These are phyloP conservation scores for Cephus nigrinus DNA, from an alignment of 2,888 invertebrate genomes.

Conservation along the genomic window DNA sequence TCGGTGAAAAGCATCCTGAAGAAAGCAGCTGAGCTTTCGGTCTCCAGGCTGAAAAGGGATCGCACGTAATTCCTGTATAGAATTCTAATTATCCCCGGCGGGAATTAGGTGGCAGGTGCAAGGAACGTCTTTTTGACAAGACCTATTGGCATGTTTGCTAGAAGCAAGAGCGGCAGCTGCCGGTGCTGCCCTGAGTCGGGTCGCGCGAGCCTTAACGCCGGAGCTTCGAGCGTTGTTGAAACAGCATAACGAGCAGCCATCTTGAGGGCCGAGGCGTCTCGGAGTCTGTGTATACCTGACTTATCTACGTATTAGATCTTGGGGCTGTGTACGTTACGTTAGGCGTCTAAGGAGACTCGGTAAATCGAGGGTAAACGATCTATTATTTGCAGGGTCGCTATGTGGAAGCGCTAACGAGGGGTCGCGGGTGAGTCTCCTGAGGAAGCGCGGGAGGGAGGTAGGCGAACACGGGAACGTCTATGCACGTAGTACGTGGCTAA, in stretches of 20 bases:
- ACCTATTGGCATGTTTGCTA: background rate
- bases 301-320: background rate
- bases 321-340: background rate
- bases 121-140: background rate
- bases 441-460: background rate
- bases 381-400: slow-evolving; percentile 39
- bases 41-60: background rate
- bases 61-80: background rate
- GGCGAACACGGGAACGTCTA: slow-evolving; percentile 31
- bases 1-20: background rate
- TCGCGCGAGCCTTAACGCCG: background rate
- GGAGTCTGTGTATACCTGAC: background rate
- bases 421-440: slow-evolving; percentile 13
- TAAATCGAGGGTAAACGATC: slow-evolving; percentile 51
- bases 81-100: background rate
- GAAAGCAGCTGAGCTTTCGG: background rate
- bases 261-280: background rate
- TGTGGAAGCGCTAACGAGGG: slow-evolving; percentile 41
- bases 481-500: slow-evolving; percentile 23
- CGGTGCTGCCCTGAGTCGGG: background rate
- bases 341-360: slow-evolving; percentile 38
- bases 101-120: background rate
- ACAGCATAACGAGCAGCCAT: background rate
- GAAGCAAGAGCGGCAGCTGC: background rate
- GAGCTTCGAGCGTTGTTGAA: background rate